Base-by-base conservation (phyloP, 2,888 invertebrate genomes). In the Machimus rusticus region DNA sequence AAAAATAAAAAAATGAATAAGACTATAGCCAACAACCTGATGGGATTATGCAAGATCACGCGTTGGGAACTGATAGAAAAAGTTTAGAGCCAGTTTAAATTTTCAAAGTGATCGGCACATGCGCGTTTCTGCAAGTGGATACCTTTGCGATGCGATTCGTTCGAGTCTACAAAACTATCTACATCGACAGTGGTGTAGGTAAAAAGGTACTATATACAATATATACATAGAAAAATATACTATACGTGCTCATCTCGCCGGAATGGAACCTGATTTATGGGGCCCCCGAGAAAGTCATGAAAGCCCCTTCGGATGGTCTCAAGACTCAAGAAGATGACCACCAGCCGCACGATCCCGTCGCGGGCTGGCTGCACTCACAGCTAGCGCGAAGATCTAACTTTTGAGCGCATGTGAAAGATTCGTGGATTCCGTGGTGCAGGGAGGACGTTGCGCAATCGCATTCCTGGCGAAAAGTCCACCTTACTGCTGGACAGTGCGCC, bases 191-290 rank as follows among this genome's bases (percentile, higher is more conserved):
- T 37, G 46, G 66, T 82, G 82, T 55, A 37, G 12, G 39, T 39
- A 39, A n/a, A n/a, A n/a, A 12, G 34, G 6, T 34, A 34, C 34
- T 34, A 34, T 34, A 34, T 6, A 34, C 4, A 34, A 34, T 34
- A 6, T 12, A 39, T 39, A 39, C 39, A 39, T 39, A 39, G 0
- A 12, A 12, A 39, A 12, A 12, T 39, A 9, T 12, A 2, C 9
- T 39, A 39, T 12, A 39, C 66, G 66, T 66, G 57, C 37, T 82
- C 57, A 82, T 66, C 82, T 57, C 23, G 82, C 39, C 19, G 57
- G 82, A 82, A 79, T 79, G 79, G 51, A 79, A 79, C 79, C 79
- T 79, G 79, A 79, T 79, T 79, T 46, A 79, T 66, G 66, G 51
- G 66, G 82, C 37, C 19, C 16, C 34, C 57, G 82, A 57, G 82